Evolutionary conservation across 2,888 invertebrate species (phyloP), one percentile per base, ranked within the genome.

Genomic region (Boloria selene): DNA sequence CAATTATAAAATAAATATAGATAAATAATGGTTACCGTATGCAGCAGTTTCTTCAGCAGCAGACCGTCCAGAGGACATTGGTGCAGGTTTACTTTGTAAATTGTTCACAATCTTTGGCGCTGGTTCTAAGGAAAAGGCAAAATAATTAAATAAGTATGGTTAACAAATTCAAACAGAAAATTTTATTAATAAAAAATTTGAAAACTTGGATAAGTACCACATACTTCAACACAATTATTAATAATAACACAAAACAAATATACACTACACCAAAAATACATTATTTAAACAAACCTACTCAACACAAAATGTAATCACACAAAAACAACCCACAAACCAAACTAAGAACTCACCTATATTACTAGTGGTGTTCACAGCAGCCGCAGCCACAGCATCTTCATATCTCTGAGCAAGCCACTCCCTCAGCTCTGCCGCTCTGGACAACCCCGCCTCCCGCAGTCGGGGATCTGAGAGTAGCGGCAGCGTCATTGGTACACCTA

Each of bases 301-400:
- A 10, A 38, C 31, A 38, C 31, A 38, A 7, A 7, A 38, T 22
- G 1, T 22, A 38, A 7, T 10, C 31, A 38, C 10, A 38, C 7
- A 10, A 38, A 38, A 7, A 38, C 2, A 10, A 38, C 31, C 7
- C 31, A 38, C 2, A 38, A 45, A n/a, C 16, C 10, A 16, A 45
- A 53, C 16, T 13, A 3, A 77, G 84, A 4, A 78, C 84, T 77
- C 61, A 89, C 89, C 89, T 6, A 85, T 74, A 31, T 74, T 76
- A 38, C 53, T 68, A 26, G 65, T 61, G 3, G 77, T 85, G 51
- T 81, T 85, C 1, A 82, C 86, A 0, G 89, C 89, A 13, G 97
- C 96, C 7, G 97, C 97, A 61, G 95, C 95, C 68, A 97, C 96
- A 1, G 97, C 97, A 87, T 97, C 95, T 78, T 97, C 97, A 79